phyloP scores from a whole-genome alignment of 2,113 vertebrate genomes.

The Formicarius rufipectus region DNA sequence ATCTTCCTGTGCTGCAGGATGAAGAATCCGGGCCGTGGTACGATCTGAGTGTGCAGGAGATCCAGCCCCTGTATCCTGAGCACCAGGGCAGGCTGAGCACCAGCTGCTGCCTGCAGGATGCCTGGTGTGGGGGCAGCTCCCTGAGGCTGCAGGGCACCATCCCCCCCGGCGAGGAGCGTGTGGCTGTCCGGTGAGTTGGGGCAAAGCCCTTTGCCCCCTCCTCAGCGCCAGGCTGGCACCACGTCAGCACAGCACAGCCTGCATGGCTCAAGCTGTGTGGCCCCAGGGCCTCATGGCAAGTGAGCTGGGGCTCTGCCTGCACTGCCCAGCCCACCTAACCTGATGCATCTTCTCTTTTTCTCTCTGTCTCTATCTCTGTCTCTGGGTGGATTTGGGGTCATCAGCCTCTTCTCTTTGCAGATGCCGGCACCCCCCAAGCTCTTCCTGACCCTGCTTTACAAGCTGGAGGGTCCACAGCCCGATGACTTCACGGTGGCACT shows the following conservation, averaged over 20 bases:
- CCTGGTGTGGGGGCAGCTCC: constrained; percentile 89
- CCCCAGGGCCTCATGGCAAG: background rate
- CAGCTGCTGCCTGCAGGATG: constrained; percentile 79
- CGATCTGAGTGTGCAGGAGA: constrained; percentile 84
- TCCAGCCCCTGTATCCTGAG: constrained; percentile 83
- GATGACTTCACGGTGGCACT: constrained; percentile 66
- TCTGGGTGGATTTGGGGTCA: constrained; percentile 61
- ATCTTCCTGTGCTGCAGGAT: constrained; percentile 59
- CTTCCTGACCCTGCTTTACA: constrained; percentile 83
- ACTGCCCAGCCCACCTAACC: background rate
- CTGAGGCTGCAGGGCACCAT: constrained; percentile 83
- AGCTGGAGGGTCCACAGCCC: constrained; percentile 55
- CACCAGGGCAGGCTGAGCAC: constrained; percentile 72
- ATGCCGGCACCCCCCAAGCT: constrained; percentile 72
- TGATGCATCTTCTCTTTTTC: background rate
- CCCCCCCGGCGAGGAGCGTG: background rate
- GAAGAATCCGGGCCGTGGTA: constrained; percentile 83
- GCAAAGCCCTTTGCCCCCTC: background rate
- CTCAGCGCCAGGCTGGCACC: background rate
- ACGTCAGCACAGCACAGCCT: background rate
- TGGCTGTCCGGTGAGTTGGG: constrained; percentile 79
- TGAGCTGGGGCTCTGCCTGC: background rate
- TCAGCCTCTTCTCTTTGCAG: constrained; percentile 89
- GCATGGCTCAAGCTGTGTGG: background rate
- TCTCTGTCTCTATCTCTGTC: constrained; percentile 35